Percentiles rank a stretch among this genome's conserved stretches.
phyloP scores from a whole-genome alignment of 2,888 invertebrate genomes.

The Chorisops tibialis region DNA sequence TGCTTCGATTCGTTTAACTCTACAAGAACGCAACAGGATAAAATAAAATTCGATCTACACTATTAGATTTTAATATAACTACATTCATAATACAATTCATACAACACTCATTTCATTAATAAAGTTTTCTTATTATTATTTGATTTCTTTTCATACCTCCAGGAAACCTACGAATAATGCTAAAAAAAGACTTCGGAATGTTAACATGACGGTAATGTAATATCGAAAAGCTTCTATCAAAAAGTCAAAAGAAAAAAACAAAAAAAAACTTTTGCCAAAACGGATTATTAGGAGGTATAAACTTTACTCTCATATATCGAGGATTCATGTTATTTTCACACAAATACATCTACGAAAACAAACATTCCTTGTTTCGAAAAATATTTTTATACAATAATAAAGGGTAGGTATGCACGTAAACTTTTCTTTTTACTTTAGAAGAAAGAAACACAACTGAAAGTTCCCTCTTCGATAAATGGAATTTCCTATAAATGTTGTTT shows the following conservation, averaged over 20 bases:
- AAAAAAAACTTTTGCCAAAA: constrained; percentile 21
- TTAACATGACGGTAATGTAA: constrained; percentile 22
- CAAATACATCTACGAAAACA: constrained; percentile 1
- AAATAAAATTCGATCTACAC: too few species aligned
- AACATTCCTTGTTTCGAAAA: constrained; percentile 20
- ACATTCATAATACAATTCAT: too few species aligned
- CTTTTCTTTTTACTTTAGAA: neutral
- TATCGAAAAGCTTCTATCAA: constrained; percentile 23
- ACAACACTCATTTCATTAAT: constrained; percentile 15
- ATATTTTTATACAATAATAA: constrained; percentile 19
- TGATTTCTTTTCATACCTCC: neutral
- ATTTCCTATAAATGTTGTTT: too few species aligned
- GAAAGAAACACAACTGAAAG: too few species aligned
- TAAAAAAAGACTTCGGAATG: neutral
- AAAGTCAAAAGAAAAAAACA: too few species aligned
- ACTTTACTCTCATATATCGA: constrained; percentile 8
- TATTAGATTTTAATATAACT: too few species aligned
- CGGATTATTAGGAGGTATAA: constrained; percentile 21
- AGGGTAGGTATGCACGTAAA: neutral
- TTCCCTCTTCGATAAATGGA: too few species aligned
- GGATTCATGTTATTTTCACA: neutral
- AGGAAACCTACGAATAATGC: too few species aligned
- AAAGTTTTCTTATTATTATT: constrained; percentile 12
- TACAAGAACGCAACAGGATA: too few species aligned
- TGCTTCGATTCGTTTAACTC: too few species aligned